Evolutionary conservation across 37 sponge, comb jelly and placozoan genomes (phyloP).

Genomic region (Crambe crambe): DNA sequence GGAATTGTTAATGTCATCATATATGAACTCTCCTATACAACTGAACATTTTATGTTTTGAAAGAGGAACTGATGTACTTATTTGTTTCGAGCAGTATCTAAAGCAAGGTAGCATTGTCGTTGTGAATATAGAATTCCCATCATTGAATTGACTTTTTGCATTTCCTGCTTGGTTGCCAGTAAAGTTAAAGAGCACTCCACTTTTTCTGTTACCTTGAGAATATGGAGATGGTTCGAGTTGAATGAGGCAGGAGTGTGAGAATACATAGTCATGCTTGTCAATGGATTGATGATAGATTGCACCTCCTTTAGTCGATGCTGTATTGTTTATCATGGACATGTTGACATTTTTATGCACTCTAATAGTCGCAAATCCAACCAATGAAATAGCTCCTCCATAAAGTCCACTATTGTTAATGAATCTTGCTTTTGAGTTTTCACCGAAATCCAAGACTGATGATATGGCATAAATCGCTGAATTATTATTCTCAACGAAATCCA

Average conservation of each 20-base stretch:
- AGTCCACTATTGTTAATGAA: constrained; percentile 17
- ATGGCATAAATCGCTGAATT: background rate
- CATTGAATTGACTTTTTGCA: too few species aligned
- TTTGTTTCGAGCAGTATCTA: too few species aligned
- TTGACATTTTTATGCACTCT: background rate
- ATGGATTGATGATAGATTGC: constrained; percentile 11
- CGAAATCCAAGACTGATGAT: background rate
- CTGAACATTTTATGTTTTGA: too few species aligned
- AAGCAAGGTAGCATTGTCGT: too few species aligned
- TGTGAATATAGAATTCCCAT: too few species aligned
- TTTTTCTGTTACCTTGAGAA: too few species aligned
- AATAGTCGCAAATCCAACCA: constrained; percentile 6
- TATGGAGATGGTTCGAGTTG: too few species aligned
- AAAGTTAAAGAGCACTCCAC: too few species aligned
- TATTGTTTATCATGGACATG: background rate
- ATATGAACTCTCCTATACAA: too few species aligned
- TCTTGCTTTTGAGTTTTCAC: background rate
- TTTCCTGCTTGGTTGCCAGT: too few species aligned
- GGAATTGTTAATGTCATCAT: too few species aligned
- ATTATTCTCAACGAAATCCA: background rate
- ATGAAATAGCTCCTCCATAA: constrained; percentile 18
- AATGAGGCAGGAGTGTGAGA: constrained; percentile 18
- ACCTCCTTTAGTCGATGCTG: constrained; percentile 10
- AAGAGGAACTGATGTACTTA: too few species aligned
- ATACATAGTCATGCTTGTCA: background rate